Base-by-base conservation (phyloP, 30 jellyfish, hydroid and myxozoan species). In the Clytia hemisphaerica region DNA sequence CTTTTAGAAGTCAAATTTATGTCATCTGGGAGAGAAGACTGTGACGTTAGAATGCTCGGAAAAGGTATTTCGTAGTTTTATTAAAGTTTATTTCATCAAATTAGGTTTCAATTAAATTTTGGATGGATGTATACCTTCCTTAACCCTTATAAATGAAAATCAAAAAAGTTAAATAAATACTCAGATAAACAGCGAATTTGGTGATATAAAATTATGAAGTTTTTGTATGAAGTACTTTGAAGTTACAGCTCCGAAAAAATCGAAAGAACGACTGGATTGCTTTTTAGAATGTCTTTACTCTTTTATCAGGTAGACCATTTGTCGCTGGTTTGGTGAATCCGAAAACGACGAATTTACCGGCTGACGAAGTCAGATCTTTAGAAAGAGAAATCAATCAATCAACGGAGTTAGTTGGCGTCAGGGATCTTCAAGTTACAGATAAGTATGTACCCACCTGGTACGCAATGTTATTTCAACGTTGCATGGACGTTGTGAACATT, bases 1-100 rank as follows among this genome's bases (percentile, higher is more conserved):
- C 21, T 51, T 7, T 32, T 45, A 85, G 95, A 85, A 33, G 9
- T 72, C 69, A 85, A 85, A 64, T 85, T 85, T 54, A 54, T 76
- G 9, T 85, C 95, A 3, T 85, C 95, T 50, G 95, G 95, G 22
- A 53, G 95, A 45, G 95, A 85, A 60, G 95, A 85, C 40, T 89
- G 77, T 21, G 95, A 85, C 73, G 95, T 85, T 0, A 70, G 83
- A 50, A 85, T 85, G 95, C 90, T 85, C 35, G 95, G 95, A 54
- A 60, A 85, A 71, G 95, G 95, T 85, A 70, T 35, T 14, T n/a
- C 14, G 14, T 7, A 6, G 4, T 37, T 73, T 57, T n/a, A n/a
- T n/a, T n/a, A n/a, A n/a, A n/a, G n/a, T n/a, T n/a, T n/a, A n/a
- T n/a, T n/a, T n/a, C n/a, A n/a, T n/a, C n/a, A n/a, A n/a, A n/a